Base-by-base conservation (phyloP, 2,113 vertebrate species). In the Emberiza fucata region DNA sequence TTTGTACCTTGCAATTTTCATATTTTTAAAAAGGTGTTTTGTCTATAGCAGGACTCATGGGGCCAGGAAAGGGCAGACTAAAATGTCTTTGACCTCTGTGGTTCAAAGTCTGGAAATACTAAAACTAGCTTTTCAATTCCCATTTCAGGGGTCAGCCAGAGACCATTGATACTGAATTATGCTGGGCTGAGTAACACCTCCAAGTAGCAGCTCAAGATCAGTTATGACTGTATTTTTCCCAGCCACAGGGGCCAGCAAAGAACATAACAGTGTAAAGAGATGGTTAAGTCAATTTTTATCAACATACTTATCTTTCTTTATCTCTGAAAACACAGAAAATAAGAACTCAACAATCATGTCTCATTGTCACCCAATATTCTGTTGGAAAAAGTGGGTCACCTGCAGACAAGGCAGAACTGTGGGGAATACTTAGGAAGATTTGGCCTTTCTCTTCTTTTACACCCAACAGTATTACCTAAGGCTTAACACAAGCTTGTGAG, bases 401-500 rank as follows among this genome's bases (percentile, higher is more conserved):
- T 75, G 57, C 27, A 78, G 42, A 12, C 17, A 54, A 87, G n/a
- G 17, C 33, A 71, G 47, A 57, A 11, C 23, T 68, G 21, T 40
- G 37, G 27, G 19, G 14, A 75, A 68, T 21, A 29, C 11, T 40
- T 59, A 21, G 28, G 21, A 57, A 93, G 6, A 42, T 15, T 44
- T 0, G 27, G 8, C 8, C 17, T 22, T 80, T 77, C 12, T 51
- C 37, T 57, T 42, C 28, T 37, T 80, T 31, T 61, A 77, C 14
- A 17, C 37, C 5, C 17, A 79, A 68, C 3, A 18, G 4, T 31
- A n/a, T 27, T 80, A 45, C 7, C 20, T 31, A 29, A 24, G 10
- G 24, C 31, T 69, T 31, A 44, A 48, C 6, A 28, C 0, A 0
- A 8, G 9, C 3, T 48, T 17, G 7, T 71, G 15, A 51, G 22